Evolutionary conservation across 2,113 vertebrate species (phyloP), one percentile per base, ranked within the genome.

Genomic region (Aviceda subcristata): DNA sequence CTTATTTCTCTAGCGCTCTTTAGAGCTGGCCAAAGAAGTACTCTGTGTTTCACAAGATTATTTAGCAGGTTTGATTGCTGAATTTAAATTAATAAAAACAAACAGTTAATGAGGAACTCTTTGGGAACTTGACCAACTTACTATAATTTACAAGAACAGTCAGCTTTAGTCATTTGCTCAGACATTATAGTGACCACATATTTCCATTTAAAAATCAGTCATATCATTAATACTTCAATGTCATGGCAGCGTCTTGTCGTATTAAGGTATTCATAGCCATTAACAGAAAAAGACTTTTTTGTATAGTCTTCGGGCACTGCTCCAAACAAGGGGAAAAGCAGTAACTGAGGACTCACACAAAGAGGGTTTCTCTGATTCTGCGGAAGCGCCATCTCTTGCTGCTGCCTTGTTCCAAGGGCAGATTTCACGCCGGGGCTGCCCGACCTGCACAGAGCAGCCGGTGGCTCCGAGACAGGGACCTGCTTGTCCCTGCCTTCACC

Each of bases 361-460:
- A 73, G 10, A 63, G 12, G 3, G 10, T n/a, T 81, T 74, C 21
- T 59, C 41, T 63, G 21, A 29, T 32, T 59, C 41, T 43, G 27
- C 18, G 38, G 72, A 68, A 63, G 12, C 4, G 43, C 43, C 23
- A 17, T 14, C n/a, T n/a, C 48, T 74, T 51, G 16, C 27, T 79
- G 8, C 19, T 23, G 14, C 12, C 22, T 41, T 55, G 16, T 41
- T 76, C 23, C n/a, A 64, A 48, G 45, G 17, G 26, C 34, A 59
- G 41, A 57, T 57, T 45, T 68, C 71, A 62, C 29, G 12, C 23
- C 24, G 17, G 23, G 30, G 22, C 43, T 84, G 27, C 27, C n/a
- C 2, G 1, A 48, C 32, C 9, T 41, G 39, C 24, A n/a, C 1
- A 1, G 39, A 88, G 13, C n/a, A 79, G n/a, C 7, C n/a, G 34